Percentiles rank a stretch among this genome's conserved stretches.
phyloP scores from a whole-genome alignment of 2,888 invertebrate genomes.

The Acanthosoma haemorrhoidale region DNA sequence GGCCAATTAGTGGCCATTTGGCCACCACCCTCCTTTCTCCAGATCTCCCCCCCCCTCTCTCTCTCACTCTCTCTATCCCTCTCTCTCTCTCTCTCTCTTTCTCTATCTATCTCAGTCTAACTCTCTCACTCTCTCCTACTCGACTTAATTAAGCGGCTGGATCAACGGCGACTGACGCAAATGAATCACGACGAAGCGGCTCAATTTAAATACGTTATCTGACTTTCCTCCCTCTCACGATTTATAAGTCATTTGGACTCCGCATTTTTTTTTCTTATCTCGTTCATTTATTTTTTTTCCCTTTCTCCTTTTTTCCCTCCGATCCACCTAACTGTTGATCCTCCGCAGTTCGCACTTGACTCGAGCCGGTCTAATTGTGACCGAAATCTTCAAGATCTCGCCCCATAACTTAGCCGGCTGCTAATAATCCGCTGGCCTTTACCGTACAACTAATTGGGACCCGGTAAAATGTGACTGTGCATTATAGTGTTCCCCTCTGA shows the following conservation, averaged over 20 bases:
- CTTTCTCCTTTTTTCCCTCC: not conserved
- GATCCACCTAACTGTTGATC: not conserved
- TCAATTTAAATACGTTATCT: conserved; percentile 38
- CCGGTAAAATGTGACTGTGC: not conserved
- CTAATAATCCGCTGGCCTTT: not conserved
- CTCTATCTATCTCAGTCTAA: conserved; percentile 33
- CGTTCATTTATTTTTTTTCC: not conserved
- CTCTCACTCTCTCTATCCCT: too few species aligned
- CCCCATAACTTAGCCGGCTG: not conserved
- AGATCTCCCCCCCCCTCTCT: not conserved
- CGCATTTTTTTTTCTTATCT: not conserved
- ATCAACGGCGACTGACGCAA: conserved; percentile 32
- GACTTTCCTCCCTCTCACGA: conserved; percentile 10
- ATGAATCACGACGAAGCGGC: conserved; percentile 36
- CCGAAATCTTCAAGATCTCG: not conserved
- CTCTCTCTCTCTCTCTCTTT: conserved; percentile 19
- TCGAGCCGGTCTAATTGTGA: not conserved
- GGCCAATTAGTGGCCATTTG: not conserved
- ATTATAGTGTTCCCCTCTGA: too few species aligned
- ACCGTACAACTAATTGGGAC: not conserved
- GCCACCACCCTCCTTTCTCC: not conserved
- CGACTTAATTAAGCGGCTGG: conserved; percentile 35
- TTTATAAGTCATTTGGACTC: conserved; percentile 16
- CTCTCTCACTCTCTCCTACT: conserved; percentile 15
- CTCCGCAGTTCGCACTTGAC: not conserved